Conservation (phyloP, 1,140 invertebrate genomes). For the Bactericera cockerelli region DNA sequence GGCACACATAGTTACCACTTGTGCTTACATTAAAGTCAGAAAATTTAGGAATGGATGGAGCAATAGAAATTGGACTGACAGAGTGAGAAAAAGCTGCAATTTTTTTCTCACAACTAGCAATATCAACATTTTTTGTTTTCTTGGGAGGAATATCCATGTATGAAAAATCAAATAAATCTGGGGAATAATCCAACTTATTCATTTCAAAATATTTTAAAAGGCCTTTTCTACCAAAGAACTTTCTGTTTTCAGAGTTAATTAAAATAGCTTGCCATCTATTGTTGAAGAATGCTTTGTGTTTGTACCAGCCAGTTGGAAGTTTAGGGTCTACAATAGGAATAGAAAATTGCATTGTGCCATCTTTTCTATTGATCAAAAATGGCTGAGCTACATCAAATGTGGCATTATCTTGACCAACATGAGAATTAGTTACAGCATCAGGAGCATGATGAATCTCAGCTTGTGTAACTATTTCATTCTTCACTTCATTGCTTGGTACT, state of each 20-base stretch:
- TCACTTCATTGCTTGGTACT: background rate
- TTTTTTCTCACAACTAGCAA: background rate
- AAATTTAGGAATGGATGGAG: no score
- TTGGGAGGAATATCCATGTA: background rate
- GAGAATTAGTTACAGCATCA: no score
- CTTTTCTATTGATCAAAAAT: background rate
- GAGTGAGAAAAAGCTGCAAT: background rate
- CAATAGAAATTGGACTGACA: background rate
- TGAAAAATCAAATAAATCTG: background rate
- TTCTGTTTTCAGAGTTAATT: background rate
- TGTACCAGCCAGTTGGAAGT: background rate
- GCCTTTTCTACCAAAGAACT: slow-evolving; percentile 5
- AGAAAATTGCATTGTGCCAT: background rate
- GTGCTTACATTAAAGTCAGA: background rate
- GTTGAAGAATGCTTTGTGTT: background rate
- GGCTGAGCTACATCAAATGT: background rate
- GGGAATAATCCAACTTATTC: background rate
- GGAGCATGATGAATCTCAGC: background rate
- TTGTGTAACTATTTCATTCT: slow-evolving; percentile 6
- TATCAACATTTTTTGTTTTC: background rate
- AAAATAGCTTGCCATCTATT: background rate
- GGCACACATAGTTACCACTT: slow-evolving; percentile 36
- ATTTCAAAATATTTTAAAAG: background rate
- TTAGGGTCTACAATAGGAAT: background rate
- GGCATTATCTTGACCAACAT: no score